Percentiles rank a stretch among this genome's conserved stretches.
phyloP scores from a whole-genome alignment of 2,888 invertebrate genomes.

The Seira ritae region DNA sequence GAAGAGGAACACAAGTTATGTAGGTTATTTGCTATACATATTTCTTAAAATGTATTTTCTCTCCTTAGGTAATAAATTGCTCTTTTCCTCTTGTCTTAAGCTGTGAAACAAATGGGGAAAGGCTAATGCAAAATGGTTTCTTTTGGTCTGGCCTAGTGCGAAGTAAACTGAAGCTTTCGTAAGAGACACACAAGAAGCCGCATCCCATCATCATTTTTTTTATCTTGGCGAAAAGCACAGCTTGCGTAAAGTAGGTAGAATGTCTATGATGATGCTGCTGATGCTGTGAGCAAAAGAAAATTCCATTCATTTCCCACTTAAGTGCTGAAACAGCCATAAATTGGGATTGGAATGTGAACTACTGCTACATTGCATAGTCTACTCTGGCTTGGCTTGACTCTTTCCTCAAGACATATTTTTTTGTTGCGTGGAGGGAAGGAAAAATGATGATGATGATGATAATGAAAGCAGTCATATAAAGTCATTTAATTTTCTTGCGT shows the following conservation, averaged over 20 bases:
- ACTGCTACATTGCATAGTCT: no score
- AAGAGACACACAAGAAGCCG: constrained; percentile 25
- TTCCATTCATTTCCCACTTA: constrained; percentile 60
- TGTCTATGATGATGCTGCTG: no score
- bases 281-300: constrained; percentile 39
- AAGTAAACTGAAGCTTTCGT: background rate
- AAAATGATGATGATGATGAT: no score
- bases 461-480: no score
- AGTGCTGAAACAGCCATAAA: constrained; percentile 56
- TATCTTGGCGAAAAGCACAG: no score
- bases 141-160: no score
- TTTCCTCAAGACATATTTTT: no score
- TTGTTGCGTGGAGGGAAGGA: no score
- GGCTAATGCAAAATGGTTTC: background rate
- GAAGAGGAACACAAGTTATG: background rate
- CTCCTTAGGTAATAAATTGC: constrained; percentile 51
- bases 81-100: background rate
- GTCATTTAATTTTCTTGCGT: no score
- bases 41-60: constrained; percentile 37
- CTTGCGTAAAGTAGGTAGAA: no score
- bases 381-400: no score
- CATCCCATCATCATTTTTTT: constrained; percentile 17
- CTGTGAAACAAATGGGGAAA: constrained; percentile 47
- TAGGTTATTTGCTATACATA: no score
- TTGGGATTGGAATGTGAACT: constrained; percentile 51